phyloP scores from a whole-genome alignment of 2,797 vertebrate species.

The Acrossocheilus wenchowensis region DNA sequence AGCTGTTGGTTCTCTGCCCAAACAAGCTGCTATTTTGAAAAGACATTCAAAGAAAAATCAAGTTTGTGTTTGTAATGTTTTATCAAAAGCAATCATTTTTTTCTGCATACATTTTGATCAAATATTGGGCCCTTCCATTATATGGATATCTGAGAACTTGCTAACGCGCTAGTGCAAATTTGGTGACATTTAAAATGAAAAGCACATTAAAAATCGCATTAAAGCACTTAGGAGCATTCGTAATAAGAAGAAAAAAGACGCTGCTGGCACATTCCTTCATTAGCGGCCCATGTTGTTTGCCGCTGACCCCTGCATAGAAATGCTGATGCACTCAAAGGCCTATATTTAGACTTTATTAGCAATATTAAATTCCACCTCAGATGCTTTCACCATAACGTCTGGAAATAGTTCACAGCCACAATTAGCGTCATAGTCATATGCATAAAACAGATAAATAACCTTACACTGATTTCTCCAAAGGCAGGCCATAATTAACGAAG shows the following conservation, averaged over 20 bases:
- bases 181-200: slow-evolving; percentile 10
- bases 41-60: background rate
- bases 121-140: background rate
- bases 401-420: slow-evolving; percentile 33
- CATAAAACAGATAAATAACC: slow-evolving; percentile 36
- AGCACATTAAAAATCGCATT: slow-evolving; percentile 7
- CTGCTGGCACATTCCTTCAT: slow-evolving; percentile 16
- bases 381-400: slow-evolving; percentile 70
- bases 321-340: slow-evolving; percentile 50
- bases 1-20: background rate
- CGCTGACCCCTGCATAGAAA: slow-evolving; percentile 52
- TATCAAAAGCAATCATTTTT: background rate
- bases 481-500: background rate
- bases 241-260: background rate
- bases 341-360: slow-evolving; percentile 80
- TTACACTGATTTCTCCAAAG: slow-evolving; percentile 5
- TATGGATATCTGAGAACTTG: background rate
- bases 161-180: background rate
- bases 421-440: slow-evolving; percentile 17
- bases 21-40: background rate
- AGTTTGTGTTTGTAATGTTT: background rate
- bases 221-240: slow-evolving; percentile 2
- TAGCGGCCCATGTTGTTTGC: slow-evolving; percentile 14
- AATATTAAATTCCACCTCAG: slow-evolving; percentile 75
- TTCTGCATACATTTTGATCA: background rate